phyloP scores from a whole-genome alignment of 2,113 vertebrate species.

The Paedocypris sp. region DNA sequence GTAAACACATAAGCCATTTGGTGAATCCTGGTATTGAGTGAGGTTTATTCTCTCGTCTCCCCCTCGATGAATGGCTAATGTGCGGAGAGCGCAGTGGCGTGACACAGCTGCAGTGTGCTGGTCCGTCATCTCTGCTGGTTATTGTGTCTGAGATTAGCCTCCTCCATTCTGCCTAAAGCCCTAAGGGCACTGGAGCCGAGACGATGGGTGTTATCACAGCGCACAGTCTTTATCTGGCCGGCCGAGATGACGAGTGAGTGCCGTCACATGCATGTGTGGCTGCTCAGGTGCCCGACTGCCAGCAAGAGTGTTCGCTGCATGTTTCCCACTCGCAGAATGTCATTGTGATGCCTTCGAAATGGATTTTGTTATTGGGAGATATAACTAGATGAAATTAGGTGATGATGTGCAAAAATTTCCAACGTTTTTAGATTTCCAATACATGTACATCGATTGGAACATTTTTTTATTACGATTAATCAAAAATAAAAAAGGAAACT shows the following conservation, averaged over 20 bases:
- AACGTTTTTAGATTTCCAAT: too few relatives aligned
- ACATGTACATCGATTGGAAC: too few relatives aligned
- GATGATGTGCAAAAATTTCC: too few relatives aligned
- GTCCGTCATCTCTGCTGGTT: conserved; percentile 32
- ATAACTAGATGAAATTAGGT: too few relatives aligned
- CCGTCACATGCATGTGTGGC: conserved; percentile 8
- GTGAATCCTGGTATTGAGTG: conserved; percentile 22
- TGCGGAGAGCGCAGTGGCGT: conserved; percentile 2
- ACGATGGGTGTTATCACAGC: conserved; percentile 14
- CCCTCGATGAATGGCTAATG: conserved; percentile 34
- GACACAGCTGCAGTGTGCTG: conserved; percentile 33
- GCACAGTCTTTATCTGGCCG: conserved; percentile 23
- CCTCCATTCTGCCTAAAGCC: conserved; percentile 27
- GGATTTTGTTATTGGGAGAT: too few relatives aligned
- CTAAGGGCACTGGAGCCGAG: conserved; percentile 15
- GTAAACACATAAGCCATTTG: background rate
- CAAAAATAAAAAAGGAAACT: too few relatives aligned
- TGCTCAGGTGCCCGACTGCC: background rate
- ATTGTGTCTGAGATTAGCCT: conserved; percentile 29
- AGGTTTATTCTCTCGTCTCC: conserved; percentile 31
- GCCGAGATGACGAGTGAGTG: background rate
- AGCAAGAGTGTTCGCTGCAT: background rate
- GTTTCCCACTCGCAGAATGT: too few relatives aligned
- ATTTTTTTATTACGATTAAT: too few relatives aligned
- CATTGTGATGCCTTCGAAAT: too few relatives aligned